Conservation (phyloP, 2,888 invertebrate genomes). For the Leptinotarsa haldemani region DNA sequence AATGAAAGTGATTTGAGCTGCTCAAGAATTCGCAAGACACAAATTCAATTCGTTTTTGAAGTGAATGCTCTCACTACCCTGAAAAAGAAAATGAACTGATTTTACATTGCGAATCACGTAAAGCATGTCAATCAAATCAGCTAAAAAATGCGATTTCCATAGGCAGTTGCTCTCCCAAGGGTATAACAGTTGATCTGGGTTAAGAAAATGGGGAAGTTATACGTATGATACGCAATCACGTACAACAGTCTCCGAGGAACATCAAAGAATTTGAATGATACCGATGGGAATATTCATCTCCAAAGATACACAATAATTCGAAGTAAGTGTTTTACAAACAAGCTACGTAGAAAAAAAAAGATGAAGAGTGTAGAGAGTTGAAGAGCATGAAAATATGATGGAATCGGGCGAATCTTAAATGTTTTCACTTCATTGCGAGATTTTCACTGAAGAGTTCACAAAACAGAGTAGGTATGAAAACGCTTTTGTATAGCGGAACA, state of each 20-base stretch:
- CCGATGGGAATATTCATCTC: background rate
- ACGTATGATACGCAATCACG: background rate
- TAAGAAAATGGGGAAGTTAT: background rate
- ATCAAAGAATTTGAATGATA: background rate
- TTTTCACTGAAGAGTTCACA: too few relatives aligned
- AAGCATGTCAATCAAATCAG: constrained; percentile 25
- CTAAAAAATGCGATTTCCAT: constrained; percentile 32
- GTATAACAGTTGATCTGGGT: constrained; percentile 17
- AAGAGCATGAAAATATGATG: too few relatives aligned
- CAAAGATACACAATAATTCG: too few relatives aligned
- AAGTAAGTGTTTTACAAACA: too few relatives aligned
- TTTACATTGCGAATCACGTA: background rate
- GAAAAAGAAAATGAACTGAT: background rate
- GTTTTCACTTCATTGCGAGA: too few relatives aligned
- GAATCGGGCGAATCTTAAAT: too few relatives aligned
- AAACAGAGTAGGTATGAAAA: too few relatives aligned
- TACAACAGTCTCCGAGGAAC: background rate
- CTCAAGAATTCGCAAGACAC: too few relatives aligned
- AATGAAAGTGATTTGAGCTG: background rate
- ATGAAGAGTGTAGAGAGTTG: too few relatives aligned
- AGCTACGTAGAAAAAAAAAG: too few relatives aligned
- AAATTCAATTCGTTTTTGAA: background rate
- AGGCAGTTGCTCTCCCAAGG: constrained; percentile 20
- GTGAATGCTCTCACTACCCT: background rate
- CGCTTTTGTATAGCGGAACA: too few relatives aligned